A percentile compares a stretch with the other conserved stretches of the same genome.
Conservation (phyloP, 2,797 vertebrate genomes). For the Acropternis orthonyx region DNA sequence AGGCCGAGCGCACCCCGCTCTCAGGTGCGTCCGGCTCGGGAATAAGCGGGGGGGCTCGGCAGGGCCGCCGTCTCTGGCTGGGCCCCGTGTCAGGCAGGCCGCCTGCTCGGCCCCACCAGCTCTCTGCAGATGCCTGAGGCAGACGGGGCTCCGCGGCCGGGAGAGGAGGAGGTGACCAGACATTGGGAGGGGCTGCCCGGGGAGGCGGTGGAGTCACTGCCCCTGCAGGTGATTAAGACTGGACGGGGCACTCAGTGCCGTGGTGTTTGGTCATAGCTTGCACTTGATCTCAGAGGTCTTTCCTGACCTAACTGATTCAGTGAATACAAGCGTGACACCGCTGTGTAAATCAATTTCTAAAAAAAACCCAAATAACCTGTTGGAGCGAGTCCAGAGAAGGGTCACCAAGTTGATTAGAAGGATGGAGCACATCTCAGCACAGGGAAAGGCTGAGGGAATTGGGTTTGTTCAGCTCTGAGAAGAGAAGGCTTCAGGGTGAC, state of each 20-base stretch:
- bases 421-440: background rate
- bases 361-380: no score
- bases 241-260: background rate
- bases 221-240: background rate
- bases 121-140: background rate
- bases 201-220: background rate
- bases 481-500: background rate
- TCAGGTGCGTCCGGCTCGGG: conserved; percentile 76
- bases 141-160: background rate
- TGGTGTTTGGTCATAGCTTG: background rate
- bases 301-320: background rate
- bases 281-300: background rate
- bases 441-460: background rate
- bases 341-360: background rate
- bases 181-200: background rate
- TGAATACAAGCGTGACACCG: rapidly evolving
- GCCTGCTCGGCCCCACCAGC: rapidly evolving
- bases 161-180: background rate
- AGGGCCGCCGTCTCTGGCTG: rapidly evolving
- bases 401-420: background rate
- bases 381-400: background rate
- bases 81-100: rapidly evolving
- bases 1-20: conserved; percentile 86
- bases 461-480: background rate
- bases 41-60: background rate